Base-by-base conservation (phyloP, 1,140 invertebrate species). In the Drosophila ambigua region DNA sequence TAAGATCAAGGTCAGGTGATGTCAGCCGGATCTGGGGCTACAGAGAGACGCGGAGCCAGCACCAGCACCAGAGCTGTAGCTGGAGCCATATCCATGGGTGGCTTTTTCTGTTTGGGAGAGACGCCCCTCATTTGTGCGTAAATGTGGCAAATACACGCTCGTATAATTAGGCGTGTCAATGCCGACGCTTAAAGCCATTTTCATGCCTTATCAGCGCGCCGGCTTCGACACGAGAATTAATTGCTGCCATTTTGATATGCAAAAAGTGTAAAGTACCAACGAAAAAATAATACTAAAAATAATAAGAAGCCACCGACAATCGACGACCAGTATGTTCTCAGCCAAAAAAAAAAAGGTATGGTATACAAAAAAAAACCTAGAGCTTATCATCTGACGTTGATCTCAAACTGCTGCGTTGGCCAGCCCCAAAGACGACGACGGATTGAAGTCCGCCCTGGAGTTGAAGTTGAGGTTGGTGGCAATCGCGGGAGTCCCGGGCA, bases 241-340 rank as follows among this genome's bases (percentile, higher is more conserved):
- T 87, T 87, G 82, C 82, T 75, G 82, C 82, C 78, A 87, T 87
- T 87, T 84, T 69, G 75, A 87, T 87, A 88, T 82, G 82, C 82
- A 81, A 78, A 83, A 76, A 82, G 78, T 77, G 79, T 63, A 68
- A 78, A 81, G 68, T 63, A 81, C 55, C 59, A 50, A 8, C 50
- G 35, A 50, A 45, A 64, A 61, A 61, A 46, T 7, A 28, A 67
- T 16, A 52, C 43, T 28, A 61, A 66, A 50, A 55, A 24, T 24
- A 74, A 58, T 52, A 74, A 43, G 59, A 39, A 57, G 59, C 11
- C 46, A 13, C 46, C 23, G 20, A 3, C 43, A 20, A 39, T 43
- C 35, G 23, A 7, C 35, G 35, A 53, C 16, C 16, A n/a, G 23
- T 24, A 45, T 31, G 26, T 31, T 57, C 26, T 63, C 26, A 1